Percentiles rank a stretch among this genome's conserved stretches.
Evolutionary conservation across 2,888 invertebrate genomes (phyloP).

Genomic region (Eutolmus rufibarbis): DNA sequence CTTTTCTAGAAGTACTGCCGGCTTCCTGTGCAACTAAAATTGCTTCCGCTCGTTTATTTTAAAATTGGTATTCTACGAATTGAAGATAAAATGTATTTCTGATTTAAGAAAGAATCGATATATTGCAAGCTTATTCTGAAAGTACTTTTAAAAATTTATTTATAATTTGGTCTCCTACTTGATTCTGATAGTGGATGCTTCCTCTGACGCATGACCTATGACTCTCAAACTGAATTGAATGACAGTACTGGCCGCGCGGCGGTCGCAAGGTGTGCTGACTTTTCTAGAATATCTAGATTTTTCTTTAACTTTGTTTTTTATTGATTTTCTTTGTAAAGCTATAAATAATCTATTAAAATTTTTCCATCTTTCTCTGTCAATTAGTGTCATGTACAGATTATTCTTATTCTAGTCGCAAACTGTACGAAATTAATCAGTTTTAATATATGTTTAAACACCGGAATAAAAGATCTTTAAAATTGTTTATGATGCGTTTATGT

Average conservation of each 20-base stretch:
- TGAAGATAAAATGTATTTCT: background rate
- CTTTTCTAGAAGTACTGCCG: slow-evolving; percentile 52
- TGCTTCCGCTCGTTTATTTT: background rate
- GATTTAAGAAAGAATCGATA: background rate
- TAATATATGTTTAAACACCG: background rate
- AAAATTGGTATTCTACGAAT: background rate
- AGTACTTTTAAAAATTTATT: background rate
- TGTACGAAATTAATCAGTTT: background rate
- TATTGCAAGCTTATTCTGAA: background rate
- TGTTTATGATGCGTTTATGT: background rate
- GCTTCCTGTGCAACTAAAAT: background rate
- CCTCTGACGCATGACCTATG: background rate
- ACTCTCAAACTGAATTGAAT: background rate
- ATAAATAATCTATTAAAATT: background rate
- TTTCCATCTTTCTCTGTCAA: background rate
- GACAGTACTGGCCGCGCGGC: background rate
- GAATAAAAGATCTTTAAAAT: no score
- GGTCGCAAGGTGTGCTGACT: background rate
- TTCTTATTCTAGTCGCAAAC: background rate
- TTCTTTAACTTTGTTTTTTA: background rate
- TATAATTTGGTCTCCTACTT: background rate
- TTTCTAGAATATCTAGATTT: background rate
- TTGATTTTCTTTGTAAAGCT: background rate
- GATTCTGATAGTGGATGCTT: background rate
- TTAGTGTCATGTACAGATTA: background rate